Evolutionary conservation across 2,888 invertebrate genomes (phyloP), one percentile per base, ranked within the genome.

Genomic region (Aethes cnicana): DNA sequence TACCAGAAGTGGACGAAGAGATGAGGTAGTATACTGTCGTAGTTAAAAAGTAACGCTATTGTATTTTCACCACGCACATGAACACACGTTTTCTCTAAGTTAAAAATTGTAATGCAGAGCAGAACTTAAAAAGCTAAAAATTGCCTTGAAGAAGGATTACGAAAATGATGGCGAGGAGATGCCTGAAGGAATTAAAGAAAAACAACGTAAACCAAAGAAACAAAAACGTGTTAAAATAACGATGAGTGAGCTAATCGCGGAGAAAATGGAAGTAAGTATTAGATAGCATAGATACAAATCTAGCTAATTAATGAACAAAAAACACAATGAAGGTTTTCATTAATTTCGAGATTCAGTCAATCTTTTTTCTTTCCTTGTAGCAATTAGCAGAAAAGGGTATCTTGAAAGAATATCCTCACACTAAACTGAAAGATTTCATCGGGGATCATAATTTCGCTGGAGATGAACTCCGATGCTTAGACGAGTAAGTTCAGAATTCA

Each of bases 381-480:
- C 63, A 70, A 20, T 63, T 85, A 26, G 70, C 63, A 0, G 44
- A 64, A 6, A 66, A 62, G 25, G 77, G 71, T 2, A 62, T 77
- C 11, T 47, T 86, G 1, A 68, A 63, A 58, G 72, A 84, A 43
- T 81, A 80, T 55, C 72, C 74, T 11, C 62, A 49, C 48, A 73
- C 58, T 2, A 69, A 68, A 47, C 57, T 85, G 1, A 57, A 69
- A 50, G 76, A 83, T 11, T 85, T 80, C 44, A 55, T 72, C 7
- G 86, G 84, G 4, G 86, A 86, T 47, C 63, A 72, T 7, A 84
- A 85, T 53, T 84, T 76, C 44, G 74, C 67, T 16, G 86, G 84
- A 12, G 78, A 79, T n/a, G 76, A 77, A 46, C 49, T 76, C 3
- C 76, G 82, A 9, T 77, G 76, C 44, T 57, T 62, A 25, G 70